These are phyloP conservation scores for Anthrax anthrax DNA, from an alignment of 2,888 invertebrate species.

Conservation along the genomic window DNA sequence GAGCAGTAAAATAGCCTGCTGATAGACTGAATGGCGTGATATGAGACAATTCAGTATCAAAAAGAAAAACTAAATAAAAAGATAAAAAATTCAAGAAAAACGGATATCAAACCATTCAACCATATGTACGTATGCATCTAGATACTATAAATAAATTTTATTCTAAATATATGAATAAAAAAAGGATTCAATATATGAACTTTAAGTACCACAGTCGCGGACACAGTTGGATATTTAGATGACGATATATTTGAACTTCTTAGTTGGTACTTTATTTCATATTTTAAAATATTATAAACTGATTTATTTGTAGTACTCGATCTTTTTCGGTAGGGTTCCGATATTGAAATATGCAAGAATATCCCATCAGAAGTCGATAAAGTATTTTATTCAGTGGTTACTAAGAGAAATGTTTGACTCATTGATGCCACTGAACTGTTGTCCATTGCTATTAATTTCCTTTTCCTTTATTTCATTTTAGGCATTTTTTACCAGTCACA, in stretches of 20 bases:
- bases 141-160: background rate
- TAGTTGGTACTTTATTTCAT: no score
- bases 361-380: background rate
- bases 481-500: no score
- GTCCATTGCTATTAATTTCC: background rate
- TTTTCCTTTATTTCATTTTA: no score
- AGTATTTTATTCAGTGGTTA: background rate
- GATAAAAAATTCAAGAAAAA: background rate
- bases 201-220: background rate
- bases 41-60: constrained; percentile 6
- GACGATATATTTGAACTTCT: no score
- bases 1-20: constrained; percentile 2
- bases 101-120: no score
- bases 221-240: background rate
- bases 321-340: background rate
- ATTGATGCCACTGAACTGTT: background rate
- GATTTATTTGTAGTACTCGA: background rate
- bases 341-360: background rate
- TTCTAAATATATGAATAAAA: background rate
- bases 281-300: background rate
- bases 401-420: background rate
- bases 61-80: background rate
- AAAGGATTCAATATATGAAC: background rate
- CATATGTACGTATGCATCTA: background rate
- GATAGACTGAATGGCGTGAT: constrained; percentile 7